phyloP scores from a whole-genome alignment of 2,888 invertebrate genomes.

The Rhaphigaster nebulosa region DNA sequence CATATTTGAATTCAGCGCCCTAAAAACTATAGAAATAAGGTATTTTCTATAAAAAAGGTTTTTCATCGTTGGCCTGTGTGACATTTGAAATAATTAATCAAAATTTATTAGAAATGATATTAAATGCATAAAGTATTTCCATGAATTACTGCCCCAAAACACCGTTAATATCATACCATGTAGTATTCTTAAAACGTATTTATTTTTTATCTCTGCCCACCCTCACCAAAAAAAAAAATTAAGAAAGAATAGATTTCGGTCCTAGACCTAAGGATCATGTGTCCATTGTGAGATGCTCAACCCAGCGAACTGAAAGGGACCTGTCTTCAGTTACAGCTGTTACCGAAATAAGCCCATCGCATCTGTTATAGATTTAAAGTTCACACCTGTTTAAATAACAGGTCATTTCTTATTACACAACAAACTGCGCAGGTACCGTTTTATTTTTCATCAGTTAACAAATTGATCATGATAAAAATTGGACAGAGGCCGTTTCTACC shows the following conservation, averaged over 20 bases:
- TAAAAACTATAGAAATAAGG: no score
- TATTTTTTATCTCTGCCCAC: not conserved
- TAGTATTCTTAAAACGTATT: not conserved
- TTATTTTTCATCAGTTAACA: not conserved
- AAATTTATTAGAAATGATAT: no score
- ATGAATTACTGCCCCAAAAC: not conserved
- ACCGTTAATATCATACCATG: not conserved
- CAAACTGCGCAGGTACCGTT: not conserved
- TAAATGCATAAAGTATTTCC: no score
- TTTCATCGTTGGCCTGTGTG: no score
- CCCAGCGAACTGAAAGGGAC: not conserved
- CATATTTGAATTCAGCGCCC: no score
- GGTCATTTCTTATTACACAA: not conserved
- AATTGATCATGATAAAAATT: no score
- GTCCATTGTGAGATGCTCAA: not conserved
- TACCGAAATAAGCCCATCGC: slow-evolving; percentile 11
- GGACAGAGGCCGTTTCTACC: no score
- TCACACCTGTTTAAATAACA: not conserved
- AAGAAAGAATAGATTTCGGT: not conserved
- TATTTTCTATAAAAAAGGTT: no score
- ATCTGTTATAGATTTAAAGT: not conserved
- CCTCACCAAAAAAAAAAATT: not conserved
- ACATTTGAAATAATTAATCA: no score
- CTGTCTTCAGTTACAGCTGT: not conserved
- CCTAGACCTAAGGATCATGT: not conserved